A percentile compares a stretch with the other conserved stretches of the same genome.
Evolutionary conservation across 2,797 vertebrate genomes (phyloP).

Genomic region (Denticeps clupeoides): DNA sequence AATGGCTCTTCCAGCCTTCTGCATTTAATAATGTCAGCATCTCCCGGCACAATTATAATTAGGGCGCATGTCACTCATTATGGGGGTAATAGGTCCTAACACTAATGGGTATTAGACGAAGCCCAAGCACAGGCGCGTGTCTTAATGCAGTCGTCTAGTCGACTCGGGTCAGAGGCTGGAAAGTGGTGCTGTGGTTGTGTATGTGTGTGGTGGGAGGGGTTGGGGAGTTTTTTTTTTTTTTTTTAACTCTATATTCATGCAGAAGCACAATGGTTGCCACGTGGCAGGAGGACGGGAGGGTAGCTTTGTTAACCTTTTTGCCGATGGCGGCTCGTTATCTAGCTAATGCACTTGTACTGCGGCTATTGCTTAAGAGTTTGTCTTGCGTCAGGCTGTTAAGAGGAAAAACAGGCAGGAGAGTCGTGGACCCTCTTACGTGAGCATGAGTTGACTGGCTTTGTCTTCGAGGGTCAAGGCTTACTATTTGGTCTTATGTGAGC

Average conservation of each 20-base stretch:
- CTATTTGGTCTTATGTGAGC: no score
- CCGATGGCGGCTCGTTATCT: conserved; percentile 36
- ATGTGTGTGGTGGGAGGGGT: conserved; percentile 47
- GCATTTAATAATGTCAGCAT: conserved; percentile 65
- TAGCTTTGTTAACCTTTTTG: conserved; percentile 48
- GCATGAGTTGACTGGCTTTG: no score
- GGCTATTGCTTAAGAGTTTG: no score
- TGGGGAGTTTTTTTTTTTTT: conserved; percentile 47
- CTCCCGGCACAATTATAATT: conserved; percentile 74
- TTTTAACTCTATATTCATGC: conserved; percentile 59
- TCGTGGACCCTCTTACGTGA: no score
- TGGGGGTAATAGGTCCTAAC: conserved; percentile 57
- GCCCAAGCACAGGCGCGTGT: conserved; percentile 50
- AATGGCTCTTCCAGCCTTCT: conserved; percentile 68
- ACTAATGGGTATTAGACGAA: conserved; percentile 59
- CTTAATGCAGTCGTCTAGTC: conserved; percentile 56
- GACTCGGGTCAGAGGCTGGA: conserved; percentile 50
- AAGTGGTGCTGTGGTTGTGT: conserved; percentile 56
- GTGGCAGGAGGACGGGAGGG: conserved; percentile 53
- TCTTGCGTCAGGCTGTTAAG: conserved; percentile 25
- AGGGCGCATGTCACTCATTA: conserved; percentile 62
- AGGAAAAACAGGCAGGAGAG: conserved; percentile 8
- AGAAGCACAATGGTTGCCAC: conserved; percentile 66
- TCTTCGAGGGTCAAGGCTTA: no score
- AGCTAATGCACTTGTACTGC: conserved; percentile 25